Conservation (phyloP, 1,140 invertebrate genomes). For the Melipona quadrifasciata region DNA sequence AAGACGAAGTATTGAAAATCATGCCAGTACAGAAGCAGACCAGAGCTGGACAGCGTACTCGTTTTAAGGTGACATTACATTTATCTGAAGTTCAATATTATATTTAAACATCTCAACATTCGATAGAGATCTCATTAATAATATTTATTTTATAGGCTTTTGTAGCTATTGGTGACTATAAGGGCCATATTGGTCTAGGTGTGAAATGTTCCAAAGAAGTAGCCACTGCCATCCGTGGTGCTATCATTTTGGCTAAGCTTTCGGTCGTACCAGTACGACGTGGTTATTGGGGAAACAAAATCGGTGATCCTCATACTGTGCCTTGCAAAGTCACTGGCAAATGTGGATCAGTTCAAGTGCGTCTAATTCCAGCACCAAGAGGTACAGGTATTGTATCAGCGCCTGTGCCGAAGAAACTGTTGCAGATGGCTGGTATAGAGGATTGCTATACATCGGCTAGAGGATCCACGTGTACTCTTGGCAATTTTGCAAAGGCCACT, state of each 20-base stretch:
- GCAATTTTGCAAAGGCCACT: conserved; percentile 99
- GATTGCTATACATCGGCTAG: conserved; percentile 99
- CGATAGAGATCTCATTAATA: not conserved
- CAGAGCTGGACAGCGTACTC: conserved; percentile 98
- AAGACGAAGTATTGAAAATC: conserved; percentile 99
- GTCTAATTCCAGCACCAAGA: conserved; percentile 98
- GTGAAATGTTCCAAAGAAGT: conserved; percentile 99
- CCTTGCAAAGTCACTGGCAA: conserved; percentile 99
- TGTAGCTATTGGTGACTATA: conserved; percentile 98
- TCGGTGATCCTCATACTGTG: conserved; percentile 99
- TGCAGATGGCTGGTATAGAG: conserved; percentile 99
- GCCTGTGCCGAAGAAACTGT: conserved; percentile 98
- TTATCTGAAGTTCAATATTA: too few species aligned
- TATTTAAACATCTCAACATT: not conserved
- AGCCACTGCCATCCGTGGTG: conserved; percentile 99
- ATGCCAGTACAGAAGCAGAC: conserved; percentile 99
- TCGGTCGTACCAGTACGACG: conserved; percentile 98
- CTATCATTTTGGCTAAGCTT: conserved; percentile 98
- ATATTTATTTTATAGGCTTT: conserved; percentile 82
- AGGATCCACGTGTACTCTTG: conserved; percentile 98
- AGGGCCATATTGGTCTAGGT: conserved; percentile 99
- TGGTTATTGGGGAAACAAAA: conserved; percentile 99
- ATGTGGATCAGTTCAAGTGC: conserved; percentile 98
- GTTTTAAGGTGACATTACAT: conserved; percentile 90
- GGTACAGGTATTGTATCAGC: conserved; percentile 99